These are phyloP conservation scores for Uloborus diversus DNA, from an alignment of 1,140 invertebrate genomes.

Conservation along the genomic window DNA sequence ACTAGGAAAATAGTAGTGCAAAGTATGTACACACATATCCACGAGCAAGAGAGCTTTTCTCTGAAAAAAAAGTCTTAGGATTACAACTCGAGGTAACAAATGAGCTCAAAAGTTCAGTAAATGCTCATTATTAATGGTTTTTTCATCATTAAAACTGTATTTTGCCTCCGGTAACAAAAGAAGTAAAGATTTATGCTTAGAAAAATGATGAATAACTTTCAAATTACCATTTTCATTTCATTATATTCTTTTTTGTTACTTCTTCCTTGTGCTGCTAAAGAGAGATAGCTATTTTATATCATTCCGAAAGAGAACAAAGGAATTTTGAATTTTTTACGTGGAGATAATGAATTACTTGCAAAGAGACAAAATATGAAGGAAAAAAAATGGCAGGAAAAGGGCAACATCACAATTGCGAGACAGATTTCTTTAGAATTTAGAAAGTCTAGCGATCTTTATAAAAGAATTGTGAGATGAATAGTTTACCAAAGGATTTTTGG, in stretches of 20 bases:
- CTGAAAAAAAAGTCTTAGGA: too few species aligned
- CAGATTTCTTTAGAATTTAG: background rate
- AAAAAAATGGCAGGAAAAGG: background rate
- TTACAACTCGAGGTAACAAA: too few species aligned
- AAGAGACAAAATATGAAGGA: background rate
- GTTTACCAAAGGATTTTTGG: background rate
- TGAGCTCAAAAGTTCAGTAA: background rate
- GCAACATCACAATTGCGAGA: too few species aligned
- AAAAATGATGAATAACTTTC: conserved; percentile 4
- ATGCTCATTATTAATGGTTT: background rate
- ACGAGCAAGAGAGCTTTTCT: too few species aligned
- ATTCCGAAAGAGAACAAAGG: background rate
- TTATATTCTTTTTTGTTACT: background rate
- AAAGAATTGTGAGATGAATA: background rate
- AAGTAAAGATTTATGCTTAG: background rate
- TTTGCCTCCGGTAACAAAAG: background rate
- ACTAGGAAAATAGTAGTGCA: too few species aligned
- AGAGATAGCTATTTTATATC: background rate
- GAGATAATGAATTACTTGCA: background rate
- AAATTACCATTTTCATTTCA: background rate
- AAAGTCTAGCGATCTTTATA: background rate
- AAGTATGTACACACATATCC: too few species aligned
- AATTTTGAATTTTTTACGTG: background rate
- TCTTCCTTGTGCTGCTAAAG: background rate
- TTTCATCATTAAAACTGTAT: conserved; percentile 4